phyloP scores from a whole-genome alignment of 2,113 vertebrate genomes.

The Falco punctatus region DNA sequence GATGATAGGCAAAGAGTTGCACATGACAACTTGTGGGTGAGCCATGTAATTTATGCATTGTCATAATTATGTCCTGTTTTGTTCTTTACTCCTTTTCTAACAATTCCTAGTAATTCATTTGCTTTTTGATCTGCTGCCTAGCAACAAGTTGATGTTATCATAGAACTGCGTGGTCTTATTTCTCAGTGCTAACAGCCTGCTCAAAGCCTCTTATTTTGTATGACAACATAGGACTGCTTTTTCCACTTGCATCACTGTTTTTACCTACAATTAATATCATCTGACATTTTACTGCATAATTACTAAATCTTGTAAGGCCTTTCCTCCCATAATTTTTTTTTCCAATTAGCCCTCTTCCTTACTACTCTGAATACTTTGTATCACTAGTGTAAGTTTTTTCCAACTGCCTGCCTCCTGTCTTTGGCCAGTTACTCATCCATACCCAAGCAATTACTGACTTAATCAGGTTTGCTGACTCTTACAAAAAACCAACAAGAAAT shows the following conservation, averaged over 20 bases:
- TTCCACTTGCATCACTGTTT: not conserved
- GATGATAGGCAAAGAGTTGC: not conserved
- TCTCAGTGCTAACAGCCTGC: not conserved
- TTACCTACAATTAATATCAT: not conserved
- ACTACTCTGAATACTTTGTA: not conserved
- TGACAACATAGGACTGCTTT: not conserved
- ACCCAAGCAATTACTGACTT: not conserved
- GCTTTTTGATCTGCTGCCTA: constrained; percentile 43
- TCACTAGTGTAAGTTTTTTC: not conserved
- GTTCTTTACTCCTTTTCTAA: not conserved
- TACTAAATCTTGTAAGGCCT: not conserved
- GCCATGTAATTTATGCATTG: not conserved
- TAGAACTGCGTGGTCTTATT: not conserved
- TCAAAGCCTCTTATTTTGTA: constrained; percentile 7
- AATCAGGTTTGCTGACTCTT: not conserved
- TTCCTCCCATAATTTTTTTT: not conserved
- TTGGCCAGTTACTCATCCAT: not conserved
- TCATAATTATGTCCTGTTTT: not conserved
- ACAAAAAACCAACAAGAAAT: not conserved
- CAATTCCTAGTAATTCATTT: constrained; percentile 1
- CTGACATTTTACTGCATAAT: not conserved
- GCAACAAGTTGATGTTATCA: constrained; percentile 36
- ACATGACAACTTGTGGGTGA: not conserved
- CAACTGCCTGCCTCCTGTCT: not conserved
- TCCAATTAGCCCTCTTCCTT: not conserved